Base-by-base conservation (phyloP, 2,888 invertebrate genomes). In the Hypomecis punctinalis region DNA sequence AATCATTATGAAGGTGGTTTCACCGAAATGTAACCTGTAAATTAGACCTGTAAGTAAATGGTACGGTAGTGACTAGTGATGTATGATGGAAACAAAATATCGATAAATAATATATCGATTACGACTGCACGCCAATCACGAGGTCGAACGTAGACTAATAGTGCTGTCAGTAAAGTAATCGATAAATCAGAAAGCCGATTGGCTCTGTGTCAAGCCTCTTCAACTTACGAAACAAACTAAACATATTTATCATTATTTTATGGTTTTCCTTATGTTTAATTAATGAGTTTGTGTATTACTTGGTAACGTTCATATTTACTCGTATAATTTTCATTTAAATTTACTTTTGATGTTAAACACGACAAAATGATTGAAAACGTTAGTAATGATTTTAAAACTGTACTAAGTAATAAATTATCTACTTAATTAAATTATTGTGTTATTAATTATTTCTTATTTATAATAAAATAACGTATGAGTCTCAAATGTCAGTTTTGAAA, bases 101-200 rank as follows among this genome's bases (percentile, higher is more conserved):
- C 57, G 54, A 37, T 39, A 13, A 10, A 5, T 23, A 23, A 71
- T 73, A 45, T 61, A 66, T 66, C 61, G 56, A 61, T 66, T 58
- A 75, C 70, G 72, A 74, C 71, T 67, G 75, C 75, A 76, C 72
- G 84, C 80, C 82, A 81, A 83, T 83, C 84, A 83, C 75, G 72
- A 70, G 74, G 68, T 72, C 72, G 66, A 74, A 68, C 73, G 69
- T 73, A 82, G 81, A 82, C 81, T 84, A 81, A 86, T 85, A 81
- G 85, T 80, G 78, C 82, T 84, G 85, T 85, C 85, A 80, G 80
- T 75, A 76, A 71, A 73, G 76, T 82, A 81, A 86, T 84, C 83
- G 82, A 81, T 81, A 78, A 73, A 76, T 77, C 78, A 75, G 74
- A 76, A 80, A 72, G 76, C 74, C 76, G 75, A 75, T 75, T 75